Base-by-base conservation (phyloP, 2,797 vertebrate species). In the Poecile montanus region DNA sequence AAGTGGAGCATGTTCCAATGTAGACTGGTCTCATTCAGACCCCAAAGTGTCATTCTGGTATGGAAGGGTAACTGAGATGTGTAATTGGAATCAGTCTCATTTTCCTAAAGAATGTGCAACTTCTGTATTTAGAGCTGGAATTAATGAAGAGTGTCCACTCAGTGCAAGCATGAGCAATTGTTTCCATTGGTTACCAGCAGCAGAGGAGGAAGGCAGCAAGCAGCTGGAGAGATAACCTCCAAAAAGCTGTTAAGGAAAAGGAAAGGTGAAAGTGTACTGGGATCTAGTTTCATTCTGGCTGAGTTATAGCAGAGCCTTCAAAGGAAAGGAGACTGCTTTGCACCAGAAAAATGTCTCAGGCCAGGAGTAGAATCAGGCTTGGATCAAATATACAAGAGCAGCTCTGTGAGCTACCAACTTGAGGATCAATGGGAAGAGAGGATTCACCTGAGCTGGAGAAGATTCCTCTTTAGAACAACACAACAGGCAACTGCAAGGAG, bases 61-160 rank as follows among this genome's bases (percentile, higher is more conserved):
- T 42, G 30, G 57, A 91, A 62, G 32, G 63, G 40, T 57, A 90
- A 89, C n/a, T 57, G 48, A 85, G 63, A 81, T 54, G 16, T 36
- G 44, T 53, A 60, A 47, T 26, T 62, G 19, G 32, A 84, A 73
- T 66, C 53, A 42, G 32, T 44, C 66, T 32, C 16, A 25, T 25
- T 79, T 84, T 88, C 68, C 62, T 36, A 51, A 93, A 95, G 56
- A 89, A 82, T 68, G 67, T 73, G 36, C 29, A 72, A 47, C 88
- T 60, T 73, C 45, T 57, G 53, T 89, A 78, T 82, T 92, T 88
- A 83, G 62, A 81, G 66, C 56, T 88, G 88, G 73, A 91, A 80
- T 89, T 84, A 81, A 40, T 88, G 61, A 40, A 71, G 32, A 38
- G 29, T 6, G 14, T 57, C 70, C 45, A 72, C 53, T 73, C 56